Conservation (phyloP, 2,888 invertebrate species). For the Lepidochitona cinerea region DNA sequence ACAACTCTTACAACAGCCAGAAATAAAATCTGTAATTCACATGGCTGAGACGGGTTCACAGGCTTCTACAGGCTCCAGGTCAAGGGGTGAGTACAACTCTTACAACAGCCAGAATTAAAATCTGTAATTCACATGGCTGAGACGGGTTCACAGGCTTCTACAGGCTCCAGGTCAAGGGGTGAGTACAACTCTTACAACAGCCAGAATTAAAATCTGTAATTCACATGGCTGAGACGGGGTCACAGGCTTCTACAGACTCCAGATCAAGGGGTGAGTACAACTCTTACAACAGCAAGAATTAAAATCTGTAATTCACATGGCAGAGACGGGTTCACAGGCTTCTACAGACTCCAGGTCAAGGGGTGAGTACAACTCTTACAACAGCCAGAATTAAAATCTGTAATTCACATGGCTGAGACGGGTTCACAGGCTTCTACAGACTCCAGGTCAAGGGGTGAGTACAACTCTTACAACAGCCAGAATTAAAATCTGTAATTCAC, state of each 20-base stretch:
- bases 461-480: too few species aligned
- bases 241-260: conserved; percentile 50
- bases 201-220: conserved; percentile 89
- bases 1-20: too few species aligned
- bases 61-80: conserved; percentile 42
- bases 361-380: too few species aligned
- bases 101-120: too few species aligned
- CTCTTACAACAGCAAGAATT: too few species aligned
- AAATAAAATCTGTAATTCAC: conserved; percentile 87
- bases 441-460: background rate
- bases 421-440: conserved; percentile 56
- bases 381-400: too few species aligned
- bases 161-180: conserved; percentile 28
- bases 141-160: conserved; percentile 53
- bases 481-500: conserved; percentile 87
- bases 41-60: conserved; percentile 60
- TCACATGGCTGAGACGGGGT: conserved; percentile 72
- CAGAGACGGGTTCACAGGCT: conserved; percentile 57
- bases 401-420: conserved; percentile 76
- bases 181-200: too few species aligned
- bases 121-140: conserved; percentile 80
- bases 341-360: conserved; percentile 39
- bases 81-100: background rate
- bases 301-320: conserved; percentile 82
- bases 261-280: background rate